These are phyloP conservation scores for Latrodectus elegans DNA, from an alignment of 2,888 invertebrate genomes.

Conservation along the genomic window DNA sequence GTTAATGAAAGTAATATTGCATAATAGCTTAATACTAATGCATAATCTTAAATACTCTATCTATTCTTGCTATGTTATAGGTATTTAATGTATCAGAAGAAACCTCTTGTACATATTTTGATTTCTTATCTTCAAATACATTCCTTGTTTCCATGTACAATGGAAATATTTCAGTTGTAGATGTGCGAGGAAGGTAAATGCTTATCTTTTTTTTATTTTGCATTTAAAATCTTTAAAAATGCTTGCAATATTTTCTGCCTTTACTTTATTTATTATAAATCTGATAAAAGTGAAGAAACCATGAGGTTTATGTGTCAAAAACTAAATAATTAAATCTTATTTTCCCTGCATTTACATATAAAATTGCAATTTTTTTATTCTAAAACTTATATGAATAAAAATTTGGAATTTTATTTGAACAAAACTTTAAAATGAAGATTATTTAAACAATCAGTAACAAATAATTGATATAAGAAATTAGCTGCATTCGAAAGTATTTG, in stretches of 20 bases:
- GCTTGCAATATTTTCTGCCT: background rate
- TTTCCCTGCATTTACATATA: background rate
- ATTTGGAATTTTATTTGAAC: too few relatives aligned
- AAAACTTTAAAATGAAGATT: too few relatives aligned
- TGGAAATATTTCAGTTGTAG: constrained; percentile 75
- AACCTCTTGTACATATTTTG: constrained; percentile 72
- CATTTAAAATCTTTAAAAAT: background rate
- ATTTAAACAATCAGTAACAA: too few relatives aligned
- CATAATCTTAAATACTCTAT: background rate
- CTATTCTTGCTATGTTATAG: background rate
- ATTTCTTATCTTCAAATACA: constrained; percentile 72
- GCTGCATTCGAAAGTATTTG: background rate
- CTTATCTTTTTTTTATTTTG: background rate
- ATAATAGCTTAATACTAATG: background rate
- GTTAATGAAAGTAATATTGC: background rate
- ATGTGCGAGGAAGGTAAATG: constrained; percentile 73
- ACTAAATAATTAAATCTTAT: background rate
- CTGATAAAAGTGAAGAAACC: background rate
- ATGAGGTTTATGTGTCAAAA: background rate
- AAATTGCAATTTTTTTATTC: too few relatives aligned
- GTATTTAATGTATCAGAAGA: constrained; percentile 22
- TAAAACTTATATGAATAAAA: too few relatives aligned
- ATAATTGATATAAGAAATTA: too few relatives aligned
- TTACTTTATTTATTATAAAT: background rate
- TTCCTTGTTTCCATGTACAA: constrained; percentile 75